These are phyloP conservation scores for Wiebesia pumilae DNA, from an alignment of 1,140 invertebrate genomes.

Conservation along the genomic window DNA sequence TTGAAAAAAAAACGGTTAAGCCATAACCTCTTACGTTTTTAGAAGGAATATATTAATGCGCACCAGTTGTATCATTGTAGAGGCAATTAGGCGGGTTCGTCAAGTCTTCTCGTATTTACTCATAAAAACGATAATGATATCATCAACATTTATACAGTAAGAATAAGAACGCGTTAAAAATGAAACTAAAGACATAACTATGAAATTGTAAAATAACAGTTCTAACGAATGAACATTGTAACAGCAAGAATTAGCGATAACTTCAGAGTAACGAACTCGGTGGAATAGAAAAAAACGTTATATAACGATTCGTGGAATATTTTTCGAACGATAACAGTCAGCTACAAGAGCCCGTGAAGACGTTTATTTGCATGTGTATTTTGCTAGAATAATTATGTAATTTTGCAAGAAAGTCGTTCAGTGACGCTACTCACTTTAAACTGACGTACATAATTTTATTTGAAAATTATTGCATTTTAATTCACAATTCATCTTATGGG, in stretches of 20 bases:
- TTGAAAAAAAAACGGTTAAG: no score
- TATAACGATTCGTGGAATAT: not conserved
- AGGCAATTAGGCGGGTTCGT: not conserved
- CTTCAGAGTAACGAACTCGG: conserved; percentile 28
- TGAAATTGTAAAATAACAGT: not conserved
- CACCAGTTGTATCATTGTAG: not conserved
- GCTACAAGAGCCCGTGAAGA: not conserved
- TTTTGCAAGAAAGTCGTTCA: no score
- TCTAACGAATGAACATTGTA: not conserved
- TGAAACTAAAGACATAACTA: not conserved
- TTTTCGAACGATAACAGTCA: not conserved
- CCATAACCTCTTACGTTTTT: no score
- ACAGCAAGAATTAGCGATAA: conserved; percentile 19
- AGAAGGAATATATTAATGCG: no score
- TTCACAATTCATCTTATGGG: no score
- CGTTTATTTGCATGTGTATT: not conserved
- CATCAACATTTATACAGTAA: conserved; percentile 13
- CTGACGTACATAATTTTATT: not conserved
- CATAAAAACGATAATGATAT: not conserved
- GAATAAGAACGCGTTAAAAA: not conserved
- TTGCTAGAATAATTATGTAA: no score
- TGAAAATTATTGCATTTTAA: not conserved
- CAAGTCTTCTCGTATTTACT: not conserved
- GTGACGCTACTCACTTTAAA: not conserved
- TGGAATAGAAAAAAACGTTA: not conserved